Conservation (phyloP, 2,888 invertebrate species). For the Biston stratarius region DNA sequence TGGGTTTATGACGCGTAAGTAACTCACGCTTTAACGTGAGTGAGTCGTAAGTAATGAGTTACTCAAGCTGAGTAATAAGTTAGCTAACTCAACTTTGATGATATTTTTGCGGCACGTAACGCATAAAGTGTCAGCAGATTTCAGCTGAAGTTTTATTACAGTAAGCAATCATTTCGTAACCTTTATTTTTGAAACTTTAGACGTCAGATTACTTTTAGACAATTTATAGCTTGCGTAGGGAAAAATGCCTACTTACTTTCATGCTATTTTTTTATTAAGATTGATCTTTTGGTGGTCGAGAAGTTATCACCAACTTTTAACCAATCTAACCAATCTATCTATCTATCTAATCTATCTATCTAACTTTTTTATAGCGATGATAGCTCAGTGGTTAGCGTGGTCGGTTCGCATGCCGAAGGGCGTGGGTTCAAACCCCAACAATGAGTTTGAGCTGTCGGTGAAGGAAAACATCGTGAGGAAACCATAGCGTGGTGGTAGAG, state of each 20-base stretch:
- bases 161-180: slow-evolving; percentile 13
- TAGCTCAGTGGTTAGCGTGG: no score
- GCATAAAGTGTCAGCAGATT: slow-evolving; percentile 40
- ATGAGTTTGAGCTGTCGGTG: no score
- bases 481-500: no score
- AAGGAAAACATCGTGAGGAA: no score
- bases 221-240: neutral
- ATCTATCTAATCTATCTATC: no score
- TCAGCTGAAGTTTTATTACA: slow-evolving; percentile 35
- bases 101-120: slow-evolving; percentile 51
- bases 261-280: neutral
- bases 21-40: slow-evolving; percentile 60
- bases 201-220: slow-evolving; percentile 2
- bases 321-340: neutral
- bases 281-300: neutral
- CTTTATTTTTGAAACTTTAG: slow-evolving; percentile 4
- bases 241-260: neutral
- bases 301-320: neutral
- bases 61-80: slow-evolving; percentile 59
- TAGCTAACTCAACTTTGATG: slow-evolving; percentile 59
- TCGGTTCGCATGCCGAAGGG: no score
- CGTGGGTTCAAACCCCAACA: no score
- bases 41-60: slow-evolving; percentile 12
- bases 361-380: no score
- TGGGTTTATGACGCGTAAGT: slow-evolving; percentile 66